Conservation (phyloP, 2,113 vertebrate species). For the Lepidothrix coronata region DNA sequence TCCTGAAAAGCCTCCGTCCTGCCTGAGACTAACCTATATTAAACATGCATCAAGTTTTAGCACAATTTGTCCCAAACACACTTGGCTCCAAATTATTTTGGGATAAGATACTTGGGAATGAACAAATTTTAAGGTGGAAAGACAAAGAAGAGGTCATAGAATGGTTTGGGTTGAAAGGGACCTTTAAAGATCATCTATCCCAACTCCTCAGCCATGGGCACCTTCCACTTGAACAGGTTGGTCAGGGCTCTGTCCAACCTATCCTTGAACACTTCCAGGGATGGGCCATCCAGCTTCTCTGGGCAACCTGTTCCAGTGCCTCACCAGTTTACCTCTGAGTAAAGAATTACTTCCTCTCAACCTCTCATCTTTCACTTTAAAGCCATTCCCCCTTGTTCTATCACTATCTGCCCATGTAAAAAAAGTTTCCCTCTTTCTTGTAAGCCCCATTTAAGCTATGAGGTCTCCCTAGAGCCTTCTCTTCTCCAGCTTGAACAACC, state of each 20-base stretch:
- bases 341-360: neutral
- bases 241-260: neutral
- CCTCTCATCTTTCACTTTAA: neutral
- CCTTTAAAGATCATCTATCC: neutral
- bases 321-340: neutral
- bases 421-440: neutral
- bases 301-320: neutral
- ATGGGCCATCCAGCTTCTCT: neutral
- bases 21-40: neutral
- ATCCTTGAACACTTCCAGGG: neutral
- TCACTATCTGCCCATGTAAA: neutral
- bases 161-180: neutral
- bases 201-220: neutral
- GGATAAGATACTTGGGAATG: neutral
- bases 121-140: neutral
- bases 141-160: neutral
- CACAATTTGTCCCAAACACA: neutral
- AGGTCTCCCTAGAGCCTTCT: neutral
- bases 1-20: neutral
- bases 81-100: neutral
- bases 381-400: neutral
- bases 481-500: neutral
- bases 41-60: neutral
- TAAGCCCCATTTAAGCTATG: neutral
- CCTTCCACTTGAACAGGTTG: neutral